Conservation (phyloP, 2,113 vertebrate species). For the Takifugu flavidus region DNA sequence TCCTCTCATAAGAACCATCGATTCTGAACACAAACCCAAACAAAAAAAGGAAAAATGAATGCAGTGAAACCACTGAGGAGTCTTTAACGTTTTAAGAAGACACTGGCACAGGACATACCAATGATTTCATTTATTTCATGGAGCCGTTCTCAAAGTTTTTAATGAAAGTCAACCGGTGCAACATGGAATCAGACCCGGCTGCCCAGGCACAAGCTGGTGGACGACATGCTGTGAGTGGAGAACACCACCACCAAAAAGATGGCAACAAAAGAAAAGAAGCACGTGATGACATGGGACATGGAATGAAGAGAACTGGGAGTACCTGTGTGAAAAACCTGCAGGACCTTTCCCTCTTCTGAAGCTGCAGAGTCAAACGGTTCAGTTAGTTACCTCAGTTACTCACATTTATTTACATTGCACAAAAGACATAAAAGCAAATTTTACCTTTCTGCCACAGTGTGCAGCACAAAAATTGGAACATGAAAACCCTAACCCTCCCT, state of each 20-base stretch:
- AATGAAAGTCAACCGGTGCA: slow-evolving; percentile 25
- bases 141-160: slow-evolving; percentile 39
- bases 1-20: slow-evolving; percentile 44
- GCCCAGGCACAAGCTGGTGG: slow-evolving; percentile 16
- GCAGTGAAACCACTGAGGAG: slow-evolving; percentile 47
- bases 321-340: slow-evolving; percentile 77
- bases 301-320: slow-evolving; percentile 56
- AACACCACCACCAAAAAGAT: neutral
- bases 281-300: slow-evolving; percentile 23
- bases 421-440: neutral
- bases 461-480: no score
- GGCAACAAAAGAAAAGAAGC: neutral
- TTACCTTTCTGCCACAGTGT: neutral
- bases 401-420: slow-evolving; percentile 28
- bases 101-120: neutral
- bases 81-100: slow-evolving; percentile 18
- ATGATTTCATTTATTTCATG: neutral
- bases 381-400: slow-evolving; percentile 57
- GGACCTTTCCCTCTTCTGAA: slow-evolving; percentile 77
- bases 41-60: slow-evolving; percentile 12
- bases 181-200: slow-evolving; percentile 3
- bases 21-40: slow-evolving; percentile 29
- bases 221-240: slow-evolving; percentile 53
- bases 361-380: slow-evolving; percentile 72
- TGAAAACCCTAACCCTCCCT: no score